Base-by-base conservation (phyloP, 2,888 invertebrate genomes). In the Zootermopsis nevadensis region DNA sequence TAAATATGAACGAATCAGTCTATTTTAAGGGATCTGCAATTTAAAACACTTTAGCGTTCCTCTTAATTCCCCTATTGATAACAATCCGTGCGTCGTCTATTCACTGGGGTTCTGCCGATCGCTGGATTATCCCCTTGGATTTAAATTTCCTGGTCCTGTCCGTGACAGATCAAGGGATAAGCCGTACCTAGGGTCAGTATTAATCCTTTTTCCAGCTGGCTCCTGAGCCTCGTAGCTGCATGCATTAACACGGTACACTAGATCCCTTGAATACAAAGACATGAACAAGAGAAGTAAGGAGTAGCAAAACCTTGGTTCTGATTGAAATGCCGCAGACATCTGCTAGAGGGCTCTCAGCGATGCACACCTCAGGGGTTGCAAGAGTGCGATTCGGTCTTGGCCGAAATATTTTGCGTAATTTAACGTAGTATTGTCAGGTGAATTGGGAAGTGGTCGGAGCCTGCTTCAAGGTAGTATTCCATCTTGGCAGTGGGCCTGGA, bases 121-220 rank as follows among this genome's bases (percentile, higher is more conserved):
- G 79, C 35, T 60, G 66, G 79, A 79, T 79, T 79, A 79, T 79
- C 79, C 79, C 12, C n/a, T 15, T 0, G 74, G 74, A 74, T 74
- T 74, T 74, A 74, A 74, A 74, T 35, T 42, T 38, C 24, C 74
- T n/a, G 42, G 74, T 74, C 74, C 60, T 79, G 38, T 12, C 60
- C 66, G n/a, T 55, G 60, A 55, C 60, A 79, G 79, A 79, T 79
- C 79, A 79, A 60, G 79, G 79, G 79, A 79, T 79, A 79, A 79
- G 79, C 79, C 79, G 79, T 60, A 66, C 79, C 66, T 60, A 79
- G 79, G 79, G 79, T 79, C 79, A 79, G 66, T 55, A 66, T 38
- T 79, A 79, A 79, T 79, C 79, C 79, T 66, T 53, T 15, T 24
- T 27, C 55, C 66, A 66, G 66, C 79, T 35, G 60, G n/a, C 35